phyloP scores from a whole-genome alignment of 1,140 invertebrate genomes.

The Proales similis region DNA sequence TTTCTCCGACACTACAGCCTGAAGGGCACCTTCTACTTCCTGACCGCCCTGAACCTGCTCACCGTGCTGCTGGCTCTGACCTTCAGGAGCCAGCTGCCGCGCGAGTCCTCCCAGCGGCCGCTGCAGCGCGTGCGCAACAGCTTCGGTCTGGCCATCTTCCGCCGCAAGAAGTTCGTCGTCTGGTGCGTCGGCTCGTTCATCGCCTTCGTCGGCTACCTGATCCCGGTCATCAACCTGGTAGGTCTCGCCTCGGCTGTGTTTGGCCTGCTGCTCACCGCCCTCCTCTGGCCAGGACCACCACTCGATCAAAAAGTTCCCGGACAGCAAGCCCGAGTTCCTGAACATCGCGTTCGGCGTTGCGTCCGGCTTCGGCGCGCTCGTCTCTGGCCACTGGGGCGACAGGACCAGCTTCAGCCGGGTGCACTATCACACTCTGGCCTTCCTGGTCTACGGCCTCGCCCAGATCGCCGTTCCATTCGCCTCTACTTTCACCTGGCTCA shows the following conservation, averaged over 20 bases:
- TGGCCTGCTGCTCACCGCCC: no score
- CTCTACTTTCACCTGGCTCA: background rate
- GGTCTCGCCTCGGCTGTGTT: no score
- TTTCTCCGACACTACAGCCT: slow-evolving; percentile 5
- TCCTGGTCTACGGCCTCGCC: slow-evolving; percentile 16
- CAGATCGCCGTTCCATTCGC: slow-evolving; percentile 12
- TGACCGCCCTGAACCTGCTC: slow-evolving; percentile 1
- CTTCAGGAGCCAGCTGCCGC: slow-evolving; percentile 8
- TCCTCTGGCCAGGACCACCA: slow-evolving; percentile 37
- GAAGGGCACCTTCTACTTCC: slow-evolving; percentile 6
- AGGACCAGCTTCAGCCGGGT: slow-evolving; percentile 20
- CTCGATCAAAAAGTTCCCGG: slow-evolving; percentile 23
- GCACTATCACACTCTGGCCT: slow-evolving; percentile 28
- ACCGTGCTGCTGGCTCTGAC: slow-evolving; percentile 30
- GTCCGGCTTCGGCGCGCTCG: slow-evolving; percentile 11
- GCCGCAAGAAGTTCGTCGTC: slow-evolving; percentile 3
- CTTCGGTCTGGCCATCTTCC: slow-evolving; percentile 14
- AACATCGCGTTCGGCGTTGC: slow-evolving; percentile 34
- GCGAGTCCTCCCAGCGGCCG: background rate
- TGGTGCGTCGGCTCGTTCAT: slow-evolving; percentile 20
- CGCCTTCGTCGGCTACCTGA: slow-evolving; percentile 27
- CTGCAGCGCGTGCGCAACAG: slow-evolving; percentile 2
- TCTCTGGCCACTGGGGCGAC: slow-evolving; percentile 20
- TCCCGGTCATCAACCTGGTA: slow-evolving; percentile 33
- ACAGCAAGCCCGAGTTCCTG: slow-evolving; percentile 13